Evolutionary conservation across 2,888 invertebrate species (phyloP), one percentile per base, ranked within the genome.

Genomic region (Steinernema carpocapsae): DNA sequence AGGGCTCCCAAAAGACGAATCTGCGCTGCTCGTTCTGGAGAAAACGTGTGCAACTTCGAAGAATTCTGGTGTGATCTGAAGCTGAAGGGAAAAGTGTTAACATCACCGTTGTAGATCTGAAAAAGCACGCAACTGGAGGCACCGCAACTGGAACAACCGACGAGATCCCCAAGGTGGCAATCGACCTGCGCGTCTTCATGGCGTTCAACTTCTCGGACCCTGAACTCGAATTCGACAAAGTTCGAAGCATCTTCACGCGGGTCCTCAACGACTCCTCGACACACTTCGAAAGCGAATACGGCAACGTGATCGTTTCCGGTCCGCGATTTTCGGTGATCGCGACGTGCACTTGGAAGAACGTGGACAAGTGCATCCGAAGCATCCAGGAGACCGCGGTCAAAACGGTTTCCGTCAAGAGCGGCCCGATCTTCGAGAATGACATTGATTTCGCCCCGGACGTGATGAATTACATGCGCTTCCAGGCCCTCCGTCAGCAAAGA

Each of bases 111-210:
- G n/a, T n/a, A n/a, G n/a, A n/a, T n/a, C n/a, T n/a, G n/a, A n/a
- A n/a, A n/a, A n/a, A n/a, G n/a, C n/a, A n/a, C n/a, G n/a, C n/a
- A n/a, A 3, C 37, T 10, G 37, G 37, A 37, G 4, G 3, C 37
- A 37, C 3, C 37, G 12, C 56, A 1, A 24, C 64, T 6, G 64
- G 29, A 29, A 24, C 56, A 4, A 26, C 64, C 56, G 56, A 56
- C 10, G 24, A 26, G 12, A 32, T 29, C 1, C 29, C 24, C 29
- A 32, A 64, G n/a, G 26, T 32, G 17, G 64, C 64, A 12, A 29
- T 29, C 32, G 64, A 64, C 14, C 64, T 64, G 32, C 64, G 64
- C 32, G 64, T 64, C 64, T 64, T 64, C 64, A 64, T 64, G 64
- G 64, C 64, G 26, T 64, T 64, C 32, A 64, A 64, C 64, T 64